These are phyloP conservation scores for human DNA, from an alignment of 2,113 vertebrate species.

Conservation along the genomic window DNA sequence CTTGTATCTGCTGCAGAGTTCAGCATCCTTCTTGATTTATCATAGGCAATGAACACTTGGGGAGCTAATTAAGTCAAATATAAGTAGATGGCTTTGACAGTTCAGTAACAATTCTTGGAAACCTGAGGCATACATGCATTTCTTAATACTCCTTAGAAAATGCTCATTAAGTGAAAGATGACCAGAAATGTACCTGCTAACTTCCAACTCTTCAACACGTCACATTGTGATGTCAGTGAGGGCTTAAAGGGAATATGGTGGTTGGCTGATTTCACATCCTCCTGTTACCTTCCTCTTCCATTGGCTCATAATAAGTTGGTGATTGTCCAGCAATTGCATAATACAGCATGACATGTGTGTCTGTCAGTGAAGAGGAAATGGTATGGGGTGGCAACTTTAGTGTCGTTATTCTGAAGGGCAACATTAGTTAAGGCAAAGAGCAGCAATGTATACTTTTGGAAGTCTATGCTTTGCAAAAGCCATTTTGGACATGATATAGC, in stretches of 20 bases:
- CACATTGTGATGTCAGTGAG: neutral
- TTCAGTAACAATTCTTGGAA: neutral
- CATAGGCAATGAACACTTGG: neutral
- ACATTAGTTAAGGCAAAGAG: neutral
- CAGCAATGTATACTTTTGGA: neutral
- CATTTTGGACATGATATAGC: neutral
- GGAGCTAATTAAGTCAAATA: neutral
- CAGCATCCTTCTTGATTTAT: neutral
- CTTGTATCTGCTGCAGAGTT: neutral
- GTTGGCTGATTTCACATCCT: conserved; percentile 15
- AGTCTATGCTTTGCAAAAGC: neutral
- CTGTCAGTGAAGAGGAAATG: neutral
- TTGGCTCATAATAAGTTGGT: neutral
- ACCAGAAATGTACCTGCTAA: neutral
- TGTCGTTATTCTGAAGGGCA: neutral
- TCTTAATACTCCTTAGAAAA: conserved; percentile 12
- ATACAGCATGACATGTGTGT: neutral
- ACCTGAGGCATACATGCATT: neutral
- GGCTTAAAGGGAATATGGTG: neutral
- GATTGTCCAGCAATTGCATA: neutral
- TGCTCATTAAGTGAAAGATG: neutral
- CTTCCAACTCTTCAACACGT: neutral
- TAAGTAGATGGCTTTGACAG: neutral
- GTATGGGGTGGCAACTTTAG: neutral
- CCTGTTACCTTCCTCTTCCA: neutral